Percentiles rank a stretch among this genome's conserved stretches.
phyloP scores from a whole-genome alignment of 2,113 vertebrate genomes.

The Heloderma charlesbogerti region DNA sequence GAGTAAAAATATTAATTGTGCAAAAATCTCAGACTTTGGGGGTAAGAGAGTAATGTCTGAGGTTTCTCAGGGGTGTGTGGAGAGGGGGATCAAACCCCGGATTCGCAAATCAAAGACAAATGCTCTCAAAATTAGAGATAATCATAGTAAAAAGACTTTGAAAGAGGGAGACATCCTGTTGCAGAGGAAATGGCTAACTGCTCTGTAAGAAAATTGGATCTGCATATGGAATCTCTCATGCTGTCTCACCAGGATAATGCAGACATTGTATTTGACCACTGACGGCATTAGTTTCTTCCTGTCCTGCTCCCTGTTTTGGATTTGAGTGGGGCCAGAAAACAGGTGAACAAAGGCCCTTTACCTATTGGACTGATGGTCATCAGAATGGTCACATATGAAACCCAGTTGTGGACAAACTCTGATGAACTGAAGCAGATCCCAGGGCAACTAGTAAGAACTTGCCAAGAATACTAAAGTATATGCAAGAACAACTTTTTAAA shows the following conservation, averaged over 20 bases:
- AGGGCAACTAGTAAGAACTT: neutral
- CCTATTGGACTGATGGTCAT: too few relatives aligned
- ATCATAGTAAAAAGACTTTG: neutral
- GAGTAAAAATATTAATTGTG: slow-evolving; percentile 14
- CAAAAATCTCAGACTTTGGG: neutral
- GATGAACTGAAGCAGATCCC: neutral
- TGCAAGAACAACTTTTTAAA: neutral
- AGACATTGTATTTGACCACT: neutral
- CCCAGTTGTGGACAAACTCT: neutral
- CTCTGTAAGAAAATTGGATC: neutral
- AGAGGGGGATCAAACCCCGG: too few relatives aligned
- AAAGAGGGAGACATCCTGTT: neutral
- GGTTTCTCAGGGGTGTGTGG: neutral
- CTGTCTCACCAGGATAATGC: neutral
- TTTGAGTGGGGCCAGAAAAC: neutral
- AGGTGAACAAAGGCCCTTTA: neutral
- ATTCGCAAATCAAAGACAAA: neutral
- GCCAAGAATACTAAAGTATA: neutral
- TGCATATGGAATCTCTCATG: neutral
- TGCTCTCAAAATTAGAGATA: neutral
- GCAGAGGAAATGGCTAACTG: neutral
- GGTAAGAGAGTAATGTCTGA: neutral
- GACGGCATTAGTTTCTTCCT: neutral
- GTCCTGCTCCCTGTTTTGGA: neutral
- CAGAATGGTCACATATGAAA: neutral